Evolutionary conservation across 1,140 invertebrate genomes (phyloP).

Genomic region (Rhagoletis pomonella): DNA sequence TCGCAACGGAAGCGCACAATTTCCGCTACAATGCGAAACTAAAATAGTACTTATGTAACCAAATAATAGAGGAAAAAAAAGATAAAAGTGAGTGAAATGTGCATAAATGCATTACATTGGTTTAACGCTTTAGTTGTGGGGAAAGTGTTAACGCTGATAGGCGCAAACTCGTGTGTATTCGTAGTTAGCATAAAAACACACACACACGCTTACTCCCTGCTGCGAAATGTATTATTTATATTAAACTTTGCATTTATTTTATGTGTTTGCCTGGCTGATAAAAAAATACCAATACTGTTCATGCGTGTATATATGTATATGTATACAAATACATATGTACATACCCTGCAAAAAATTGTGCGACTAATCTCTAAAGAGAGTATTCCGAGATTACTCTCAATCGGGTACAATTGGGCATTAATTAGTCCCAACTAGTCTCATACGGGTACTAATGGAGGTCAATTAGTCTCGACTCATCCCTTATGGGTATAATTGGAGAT

Average conservation of each 20-base stretch:
- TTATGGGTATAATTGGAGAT: no score
- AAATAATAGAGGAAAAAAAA: neutral
- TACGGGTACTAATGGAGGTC: no score
- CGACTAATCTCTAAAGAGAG: no score
- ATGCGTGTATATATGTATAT: neutral
- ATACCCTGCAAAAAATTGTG: no score
- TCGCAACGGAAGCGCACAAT: conserved; percentile 1
- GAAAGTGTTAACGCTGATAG: conserved; percentile 1
- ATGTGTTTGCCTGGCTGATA: neutral
- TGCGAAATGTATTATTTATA: conserved; percentile 5
- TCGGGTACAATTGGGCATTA: no score
- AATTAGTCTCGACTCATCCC: no score
- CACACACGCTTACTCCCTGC: neutral
- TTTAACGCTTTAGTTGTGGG: neutral
- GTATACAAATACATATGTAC: neutral
- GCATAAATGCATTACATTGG: neutral
- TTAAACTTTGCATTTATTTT: neutral
- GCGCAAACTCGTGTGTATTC: no score
- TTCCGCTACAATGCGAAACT: conserved; percentile 28
- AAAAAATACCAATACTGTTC: neutral
- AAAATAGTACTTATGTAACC: neutral
- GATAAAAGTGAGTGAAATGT: conserved; percentile 9
- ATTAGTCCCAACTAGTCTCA: no score
- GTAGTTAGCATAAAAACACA: no score
- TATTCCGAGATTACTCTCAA: no score